Evolutionary conservation across 1,140 invertebrate species (phyloP).

Genomic region (Pristionchus pacificus): DNA sequence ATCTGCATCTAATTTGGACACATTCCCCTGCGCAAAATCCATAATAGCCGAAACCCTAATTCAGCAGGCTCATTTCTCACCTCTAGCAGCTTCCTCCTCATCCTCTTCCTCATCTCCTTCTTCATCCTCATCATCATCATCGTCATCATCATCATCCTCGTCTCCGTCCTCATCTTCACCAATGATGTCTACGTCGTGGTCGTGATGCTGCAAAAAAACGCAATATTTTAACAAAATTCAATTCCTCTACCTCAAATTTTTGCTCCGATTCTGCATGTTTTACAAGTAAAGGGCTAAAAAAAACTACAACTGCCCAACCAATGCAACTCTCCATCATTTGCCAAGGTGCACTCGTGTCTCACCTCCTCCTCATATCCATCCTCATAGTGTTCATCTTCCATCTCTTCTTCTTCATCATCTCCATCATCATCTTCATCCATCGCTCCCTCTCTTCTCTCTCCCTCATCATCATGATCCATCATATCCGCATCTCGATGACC

Average conservation of each 20-base stretch:
- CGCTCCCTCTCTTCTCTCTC: conserved; percentile 11
- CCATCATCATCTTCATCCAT: too few species aligned
- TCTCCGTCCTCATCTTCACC: conserved; percentile 12
- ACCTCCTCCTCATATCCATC: conserved; percentile 40
- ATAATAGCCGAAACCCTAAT: too few species aligned
- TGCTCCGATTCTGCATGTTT: too few species aligned
- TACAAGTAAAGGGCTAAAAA: too few species aligned
- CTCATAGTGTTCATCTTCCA: conserved; percentile 29
- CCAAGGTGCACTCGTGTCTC: conserved; percentile 9
- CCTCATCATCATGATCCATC: conserved; percentile 3
- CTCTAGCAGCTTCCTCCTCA: conserved; percentile 23
- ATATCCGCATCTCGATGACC: not conserved
- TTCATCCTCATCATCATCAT: conserved; percentile 22
- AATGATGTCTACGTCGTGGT: conserved; percentile 1
- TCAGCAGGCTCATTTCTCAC: conserved; percentile 7
- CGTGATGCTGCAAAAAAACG: too few species aligned
- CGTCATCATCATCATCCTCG: not conserved
- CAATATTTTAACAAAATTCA: too few species aligned
- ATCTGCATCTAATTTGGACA: too few species aligned
- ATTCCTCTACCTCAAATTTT: too few species aligned
- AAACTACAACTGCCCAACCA: too few species aligned
- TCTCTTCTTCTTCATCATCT: conserved; percentile 12
- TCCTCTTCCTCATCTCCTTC: conserved; percentile 37
- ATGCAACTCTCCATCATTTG: too few species aligned
- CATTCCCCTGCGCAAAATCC: too few species aligned